Conservation (phyloP, 2,113 vertebrate genomes). For the Nothocercus nigrocapillus region DNA sequence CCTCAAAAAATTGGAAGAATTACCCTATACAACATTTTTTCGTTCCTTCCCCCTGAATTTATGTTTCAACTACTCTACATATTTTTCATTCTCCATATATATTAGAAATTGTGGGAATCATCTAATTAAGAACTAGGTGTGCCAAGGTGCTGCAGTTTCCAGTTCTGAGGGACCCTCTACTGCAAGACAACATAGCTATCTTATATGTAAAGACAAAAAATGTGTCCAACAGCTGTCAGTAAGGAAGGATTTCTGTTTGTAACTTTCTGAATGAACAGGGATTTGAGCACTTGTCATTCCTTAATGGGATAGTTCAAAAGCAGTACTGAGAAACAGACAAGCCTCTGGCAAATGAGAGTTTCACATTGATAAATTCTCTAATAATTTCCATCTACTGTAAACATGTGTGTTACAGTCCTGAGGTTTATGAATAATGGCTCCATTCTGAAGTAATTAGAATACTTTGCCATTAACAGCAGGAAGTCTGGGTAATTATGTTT, state of each 20-base stretch:
- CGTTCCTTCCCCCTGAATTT: not conserved
- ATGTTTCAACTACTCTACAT: not conserved
- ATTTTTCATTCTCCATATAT: not conserved
- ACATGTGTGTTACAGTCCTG: slow-evolving; percentile 55
- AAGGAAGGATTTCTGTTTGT: slow-evolving; percentile 2
- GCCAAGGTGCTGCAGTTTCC: not conserved
- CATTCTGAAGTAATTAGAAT: slow-evolving; percentile 83
- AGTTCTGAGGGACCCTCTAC: not conserved
- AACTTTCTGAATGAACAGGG: slow-evolving; percentile 29
- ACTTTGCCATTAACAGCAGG: slow-evolving; percentile 76
- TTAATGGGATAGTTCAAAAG: slow-evolving; percentile 46
- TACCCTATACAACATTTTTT: not conserved
- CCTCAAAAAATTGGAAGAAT: not conserved
- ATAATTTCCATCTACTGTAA: slow-evolving; percentile 65
- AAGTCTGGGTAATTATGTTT: slow-evolving; percentile 81
- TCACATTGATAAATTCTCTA: slow-evolving; percentile 39
- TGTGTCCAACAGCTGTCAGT: not conserved
- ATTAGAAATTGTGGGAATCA: not conserved
- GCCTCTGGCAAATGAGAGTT: slow-evolving; percentile 32
- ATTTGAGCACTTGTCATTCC: slow-evolving; percentile 15
- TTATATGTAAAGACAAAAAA: not conserved
- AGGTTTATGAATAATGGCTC: slow-evolving; percentile 79
- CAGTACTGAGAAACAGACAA: slow-evolving; percentile 8
- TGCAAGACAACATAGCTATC: not conserved
- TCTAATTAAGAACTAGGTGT: not conserved